Conservation (phyloP, 2,888 invertebrate species). For the Orchesella flavescens region DNA sequence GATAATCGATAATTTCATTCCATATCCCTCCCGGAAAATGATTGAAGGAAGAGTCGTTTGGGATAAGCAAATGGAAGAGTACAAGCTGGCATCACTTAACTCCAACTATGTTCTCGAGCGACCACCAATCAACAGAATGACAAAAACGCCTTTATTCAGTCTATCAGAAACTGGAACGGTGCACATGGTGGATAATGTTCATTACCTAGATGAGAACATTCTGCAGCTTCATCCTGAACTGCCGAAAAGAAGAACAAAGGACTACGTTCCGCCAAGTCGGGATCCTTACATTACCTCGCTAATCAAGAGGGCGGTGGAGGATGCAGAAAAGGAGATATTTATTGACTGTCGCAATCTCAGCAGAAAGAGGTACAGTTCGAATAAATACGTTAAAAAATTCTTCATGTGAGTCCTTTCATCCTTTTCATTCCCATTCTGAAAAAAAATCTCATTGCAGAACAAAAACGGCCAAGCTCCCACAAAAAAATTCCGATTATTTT, state of each 20-base stretch:
- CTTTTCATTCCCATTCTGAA: not conserved
- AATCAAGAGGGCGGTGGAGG: slow-evolving; percentile 68
- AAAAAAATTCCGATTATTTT: slow-evolving; percentile 62
- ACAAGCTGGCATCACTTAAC: slow-evolving; percentile 65
- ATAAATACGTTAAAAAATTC: not conserved
- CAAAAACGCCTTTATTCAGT: slow-evolving; percentile 67
- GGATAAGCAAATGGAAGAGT: slow-evolving; percentile 68
- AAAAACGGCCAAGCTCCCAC: slow-evolving; percentile 64
- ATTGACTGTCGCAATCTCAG: slow-evolving; percentile 67
- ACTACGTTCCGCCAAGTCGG: slow-evolving; percentile 67
- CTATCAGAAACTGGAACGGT: slow-evolving; percentile 65
- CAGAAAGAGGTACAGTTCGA: slow-evolving; percentile 52
- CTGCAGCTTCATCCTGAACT: slow-evolving; percentile 69
- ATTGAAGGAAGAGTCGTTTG: slow-evolving; percentile 67
- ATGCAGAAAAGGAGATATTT: slow-evolving; percentile 68
- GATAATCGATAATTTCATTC: slow-evolving; percentile 92
- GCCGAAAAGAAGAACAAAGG: slow-evolving; percentile 64
- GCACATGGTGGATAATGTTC: slow-evolving; percentile 67
- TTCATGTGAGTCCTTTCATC: not conserved
- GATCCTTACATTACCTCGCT: slow-evolving; percentile 70
- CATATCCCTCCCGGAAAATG: slow-evolving; percentile 76
- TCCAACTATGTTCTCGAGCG: slow-evolving; percentile 65
- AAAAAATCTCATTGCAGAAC: slow-evolving; percentile 37
- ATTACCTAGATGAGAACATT: slow-evolving; percentile 70
- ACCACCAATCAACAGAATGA: slow-evolving; percentile 67